Conservation (phyloP, 2,113 vertebrate genomes). For the Suricata suricatta region DNA sequence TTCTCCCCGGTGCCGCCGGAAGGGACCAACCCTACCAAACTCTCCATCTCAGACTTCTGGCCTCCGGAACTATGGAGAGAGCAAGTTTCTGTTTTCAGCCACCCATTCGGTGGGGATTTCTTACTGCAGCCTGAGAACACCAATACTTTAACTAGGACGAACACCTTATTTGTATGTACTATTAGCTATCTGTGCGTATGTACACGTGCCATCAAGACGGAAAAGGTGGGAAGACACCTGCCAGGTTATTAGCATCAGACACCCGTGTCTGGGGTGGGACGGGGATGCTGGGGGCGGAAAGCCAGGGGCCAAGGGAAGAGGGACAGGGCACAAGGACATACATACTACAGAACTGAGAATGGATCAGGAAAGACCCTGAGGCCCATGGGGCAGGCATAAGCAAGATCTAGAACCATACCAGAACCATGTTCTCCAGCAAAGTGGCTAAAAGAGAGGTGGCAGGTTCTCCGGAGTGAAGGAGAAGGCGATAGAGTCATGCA, state of each 20-base stretch:
- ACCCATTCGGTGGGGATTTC: neutral
- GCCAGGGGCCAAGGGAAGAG: neutral
- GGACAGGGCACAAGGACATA: accelerated
- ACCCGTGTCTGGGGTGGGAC: too few species aligned
- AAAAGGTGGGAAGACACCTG: too few species aligned
- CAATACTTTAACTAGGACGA: neutral
- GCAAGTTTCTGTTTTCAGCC: neutral
- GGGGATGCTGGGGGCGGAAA: neutral
- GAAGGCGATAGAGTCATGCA: neutral
- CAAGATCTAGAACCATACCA: too few species aligned
- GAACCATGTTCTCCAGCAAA: neutral
- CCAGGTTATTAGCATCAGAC: too few species aligned
- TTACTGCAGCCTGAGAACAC: neutral
- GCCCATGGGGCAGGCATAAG: neutral
- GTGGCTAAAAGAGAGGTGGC: too few species aligned
- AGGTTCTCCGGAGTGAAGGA: neutral
- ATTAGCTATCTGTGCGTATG: accelerated
- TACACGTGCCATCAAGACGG: accelerated
- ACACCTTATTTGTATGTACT: neutral
- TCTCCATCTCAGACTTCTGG: neutral
- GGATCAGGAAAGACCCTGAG: neutral
- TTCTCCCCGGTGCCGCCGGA: neutral
- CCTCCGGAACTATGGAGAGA: neutral
- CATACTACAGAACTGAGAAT: too few species aligned
- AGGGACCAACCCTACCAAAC: neutral